A percentile compares a stretch with the other conserved stretches of the same genome.
Conservation (phyloP, 2,797 vertebrate genomes). For the Sebastes jordani region DNA sequence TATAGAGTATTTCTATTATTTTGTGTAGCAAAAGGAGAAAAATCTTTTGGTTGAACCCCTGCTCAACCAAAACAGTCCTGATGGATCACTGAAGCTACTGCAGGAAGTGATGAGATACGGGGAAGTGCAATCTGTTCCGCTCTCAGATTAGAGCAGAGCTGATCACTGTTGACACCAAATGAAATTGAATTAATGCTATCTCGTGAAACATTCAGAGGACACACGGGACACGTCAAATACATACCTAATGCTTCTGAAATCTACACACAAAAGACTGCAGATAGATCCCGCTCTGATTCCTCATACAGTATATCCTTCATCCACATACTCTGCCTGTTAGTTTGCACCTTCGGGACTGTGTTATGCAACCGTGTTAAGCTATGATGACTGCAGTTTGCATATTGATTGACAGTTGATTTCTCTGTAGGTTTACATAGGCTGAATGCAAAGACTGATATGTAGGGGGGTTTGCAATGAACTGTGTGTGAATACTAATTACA, state of each 20-base stretch:
- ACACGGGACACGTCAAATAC: background rate
- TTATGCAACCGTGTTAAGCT: slow-evolving; percentile 36
- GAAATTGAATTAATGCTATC: background rate
- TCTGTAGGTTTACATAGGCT: background rate
- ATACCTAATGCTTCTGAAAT: background rate
- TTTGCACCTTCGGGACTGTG: slow-evolving; percentile 20
- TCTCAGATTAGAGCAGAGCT: slow-evolving; percentile 7
- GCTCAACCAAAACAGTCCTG: background rate
- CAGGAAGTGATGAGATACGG: background rate
- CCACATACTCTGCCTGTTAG: background rate
- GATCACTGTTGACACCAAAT: slow-evolving; percentile 23
- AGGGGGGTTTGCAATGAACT: background rate
- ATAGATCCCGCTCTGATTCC: background rate
- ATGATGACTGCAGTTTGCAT: slow-evolving; percentile 11
- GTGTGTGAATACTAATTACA: background rate
- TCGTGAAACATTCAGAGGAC: background rate
- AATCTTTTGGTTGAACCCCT: background rate
- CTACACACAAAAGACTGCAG: background rate
- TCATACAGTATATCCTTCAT: background rate
- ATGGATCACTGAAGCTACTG: too few species aligned
- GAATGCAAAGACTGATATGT: background rate
- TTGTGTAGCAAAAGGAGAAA: background rate
- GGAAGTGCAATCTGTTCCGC: slow-evolving; percentile 4
- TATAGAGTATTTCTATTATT: background rate
- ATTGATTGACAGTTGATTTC: slow-evolving; percentile 16